Evolutionary conservation across 1,140 invertebrate genomes (phyloP).

Genomic region (Saccostrea glomerata): DNA sequence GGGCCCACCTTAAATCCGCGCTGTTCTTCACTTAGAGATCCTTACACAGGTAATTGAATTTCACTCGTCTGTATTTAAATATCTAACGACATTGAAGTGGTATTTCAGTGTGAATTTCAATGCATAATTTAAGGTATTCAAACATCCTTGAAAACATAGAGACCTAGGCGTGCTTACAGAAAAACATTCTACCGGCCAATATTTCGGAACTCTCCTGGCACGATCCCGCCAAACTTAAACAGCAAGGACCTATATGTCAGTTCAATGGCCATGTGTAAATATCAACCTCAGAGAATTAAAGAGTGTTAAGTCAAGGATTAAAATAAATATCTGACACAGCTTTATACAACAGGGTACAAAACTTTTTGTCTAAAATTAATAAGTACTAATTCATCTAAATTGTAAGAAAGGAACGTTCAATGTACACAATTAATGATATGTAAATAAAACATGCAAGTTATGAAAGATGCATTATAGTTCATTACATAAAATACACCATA

Average conservation of each 20-base stretch:
- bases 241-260: background rate
- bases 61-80: background rate
- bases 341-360: too few species aligned
- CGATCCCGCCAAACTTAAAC: background rate
- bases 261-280: background rate
- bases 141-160: background rate
- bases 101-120: background rate
- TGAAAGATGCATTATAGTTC: too few species aligned
- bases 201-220: background rate
- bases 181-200: background rate
- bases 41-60: background rate
- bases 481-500: too few species aligned
- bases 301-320: slow-evolving; percentile 11
- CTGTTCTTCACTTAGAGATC: background rate
- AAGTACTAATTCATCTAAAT: too few species aligned
- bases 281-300: background rate
- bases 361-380: too few species aligned
- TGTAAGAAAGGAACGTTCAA: too few species aligned
- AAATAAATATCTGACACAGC: background rate
- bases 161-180: background rate
- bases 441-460: too few species aligned
- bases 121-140: background rate
- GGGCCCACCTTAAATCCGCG: background rate
- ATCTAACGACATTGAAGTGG: background rate
- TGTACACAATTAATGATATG: too few species aligned